Evolutionary conservation across 1,140 invertebrate species (phyloP), one percentile per base, ranked within the genome.

Genomic region (Pogonomyrmex barbatus): DNA sequence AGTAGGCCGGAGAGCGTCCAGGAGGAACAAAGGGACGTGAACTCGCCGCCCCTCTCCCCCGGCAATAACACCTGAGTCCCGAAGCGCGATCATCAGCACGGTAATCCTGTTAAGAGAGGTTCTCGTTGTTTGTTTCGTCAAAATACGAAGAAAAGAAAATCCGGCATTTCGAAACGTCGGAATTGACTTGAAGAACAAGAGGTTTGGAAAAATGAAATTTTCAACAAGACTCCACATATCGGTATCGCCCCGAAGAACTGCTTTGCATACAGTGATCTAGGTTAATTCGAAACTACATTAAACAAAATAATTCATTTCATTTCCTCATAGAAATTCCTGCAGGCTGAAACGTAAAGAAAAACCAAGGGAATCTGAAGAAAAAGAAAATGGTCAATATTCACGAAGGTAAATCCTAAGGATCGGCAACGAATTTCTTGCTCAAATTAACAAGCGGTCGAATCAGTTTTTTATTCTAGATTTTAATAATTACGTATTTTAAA

Each of bases 1-100:
- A 94, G 94, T 45, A 94, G 95, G 47, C 92, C 94, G 0, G 94
- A 93, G 62, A 95, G 94, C 68, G 92, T 93, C 6, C 94, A 95
- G 42, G 94, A 95, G 58, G 94, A 95, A 17, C 94, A 94, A 67
- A 92, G 94, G 60, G 94, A 94, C 6, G 83, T 88, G 1, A 93
- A 90, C 68, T 93, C 94, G 2, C 93, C 95, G 54, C 94, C 94
- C 0, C 76, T 94, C 10, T 95, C 95, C 1, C 94, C 94, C 9
- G 92, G 92, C 4, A 95, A 95, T 60, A 95, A 95, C 58, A 95
- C 94, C 58, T 95, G 94, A 95, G 73, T 54, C 60, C 36, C 10
- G 50, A 33, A 1, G 9, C 10, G 17, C 47, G 60, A 42, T n/a
- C 30, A 56, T 42, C 33, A 24, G 54, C 56, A 12, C 50, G 84